Evolutionary conservation across 92 coral and sea anemone genomes (phyloP), one percentile per base, ranked within the genome.

Genomic region (Parazoanthus swiftii): DNA sequence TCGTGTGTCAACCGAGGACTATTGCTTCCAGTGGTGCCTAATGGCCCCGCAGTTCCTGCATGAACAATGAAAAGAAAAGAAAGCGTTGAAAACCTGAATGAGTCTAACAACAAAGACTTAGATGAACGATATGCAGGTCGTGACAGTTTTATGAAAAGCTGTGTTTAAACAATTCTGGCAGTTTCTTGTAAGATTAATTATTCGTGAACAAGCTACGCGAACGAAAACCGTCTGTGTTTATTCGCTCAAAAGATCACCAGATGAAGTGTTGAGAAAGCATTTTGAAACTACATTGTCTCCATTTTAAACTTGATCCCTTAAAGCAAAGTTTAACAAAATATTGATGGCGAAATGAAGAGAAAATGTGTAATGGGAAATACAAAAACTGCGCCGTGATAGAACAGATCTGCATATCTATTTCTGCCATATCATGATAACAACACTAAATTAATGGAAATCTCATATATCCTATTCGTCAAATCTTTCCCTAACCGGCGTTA

Each of bases 141-240:
- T 50, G 82, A 79, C 67, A 79, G 77, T 48, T 79, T 26, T 36
- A 13, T 26, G 82, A 79, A 79, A 76, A 79, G 82, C 26, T 79
- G 82, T 46, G 6, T 79, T 79, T 79, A 51, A 79, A 79, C 82
- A 79, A 66, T 18, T 29, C 67, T 50, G 82, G 66, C 67, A 48
- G 37, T 25, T 29, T 25, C 67, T 20, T 9, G 18, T 79, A 48
- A 46, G 39, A 29, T 51, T 33, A 79, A 51, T 79, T 79, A 51
- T 79, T 13, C 16, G 37, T 20, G 77, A 79, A 48, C 33, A 42
- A 44, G 23, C 29, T 11, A 43, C 16, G 58, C 8, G 58, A 51
- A 25, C 29, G 21, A 8, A 16, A 76, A 76, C 16, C 23, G 51
- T 50, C 35, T 2, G 54, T 76, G 29, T 76, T 76, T 42, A 14